Conservation (phyloP, 2,113 vertebrate genomes). For the Pimephales promelas region DNA sequence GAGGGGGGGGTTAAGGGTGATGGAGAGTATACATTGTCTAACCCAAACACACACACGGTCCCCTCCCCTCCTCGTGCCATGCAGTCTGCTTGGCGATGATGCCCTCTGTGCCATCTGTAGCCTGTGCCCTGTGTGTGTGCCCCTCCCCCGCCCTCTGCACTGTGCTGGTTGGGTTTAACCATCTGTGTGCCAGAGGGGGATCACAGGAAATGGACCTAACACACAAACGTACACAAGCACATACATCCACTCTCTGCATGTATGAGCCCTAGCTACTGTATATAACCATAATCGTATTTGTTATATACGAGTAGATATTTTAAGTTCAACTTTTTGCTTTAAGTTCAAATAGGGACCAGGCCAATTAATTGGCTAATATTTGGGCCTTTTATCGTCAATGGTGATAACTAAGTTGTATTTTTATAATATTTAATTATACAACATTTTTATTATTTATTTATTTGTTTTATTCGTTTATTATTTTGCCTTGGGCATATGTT, state of each 20-base stretch:
- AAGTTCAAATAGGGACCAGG: background rate
- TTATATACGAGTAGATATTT: background rate
- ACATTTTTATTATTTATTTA: background rate
- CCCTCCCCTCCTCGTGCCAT: conserved; percentile 18
- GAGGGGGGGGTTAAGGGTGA: background rate
- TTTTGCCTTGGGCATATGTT: background rate
- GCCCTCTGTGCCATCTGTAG: conserved; percentile 83
- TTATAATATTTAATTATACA: background rate
- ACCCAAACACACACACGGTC: background rate
- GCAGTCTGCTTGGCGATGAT: conserved; percentile 76
- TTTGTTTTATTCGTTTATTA: background rate
- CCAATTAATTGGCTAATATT: background rate
- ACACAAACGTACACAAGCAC: conserved; percentile 43
- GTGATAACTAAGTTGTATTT: background rate
- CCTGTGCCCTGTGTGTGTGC: conserved; percentile 58
- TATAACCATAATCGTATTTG: background rate
- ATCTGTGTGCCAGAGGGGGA: conserved; percentile 81
- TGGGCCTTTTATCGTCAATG: background rate
- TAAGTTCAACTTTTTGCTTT: background rate
- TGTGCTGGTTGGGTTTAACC: conserved; percentile 80
- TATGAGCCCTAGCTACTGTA: background rate
- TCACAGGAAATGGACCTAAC: conserved; percentile 66
- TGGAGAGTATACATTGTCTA: conserved; percentile 45
- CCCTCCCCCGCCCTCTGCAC: conserved; percentile 52
- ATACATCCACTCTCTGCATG: background rate